Conservation (phyloP, 2,113 vertebrate genomes). For the Sardina pilchardus region DNA sequence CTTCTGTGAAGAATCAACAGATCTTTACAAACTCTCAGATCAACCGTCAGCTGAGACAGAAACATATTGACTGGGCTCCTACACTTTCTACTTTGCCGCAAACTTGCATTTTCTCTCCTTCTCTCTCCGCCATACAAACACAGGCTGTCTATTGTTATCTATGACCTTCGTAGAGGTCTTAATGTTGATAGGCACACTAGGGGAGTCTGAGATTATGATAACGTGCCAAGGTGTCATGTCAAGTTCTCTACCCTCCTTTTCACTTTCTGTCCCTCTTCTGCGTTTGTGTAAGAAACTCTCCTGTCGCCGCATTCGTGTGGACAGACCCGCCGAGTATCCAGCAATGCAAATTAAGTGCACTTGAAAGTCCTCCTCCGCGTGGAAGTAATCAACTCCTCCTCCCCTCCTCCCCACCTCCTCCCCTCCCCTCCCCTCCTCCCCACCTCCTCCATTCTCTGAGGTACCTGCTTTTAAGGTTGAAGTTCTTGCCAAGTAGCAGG, state of each 20-base stretch:
- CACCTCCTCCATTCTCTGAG: background rate
- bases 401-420: too few species aligned
- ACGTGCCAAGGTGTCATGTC: background rate
- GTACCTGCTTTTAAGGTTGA: constrained; percentile 90
- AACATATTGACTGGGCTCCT: background rate
- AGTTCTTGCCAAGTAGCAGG: constrained; percentile 88
- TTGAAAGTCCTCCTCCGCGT: background rate
- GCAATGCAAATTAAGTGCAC: background rate
- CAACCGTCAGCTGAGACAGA: background rate
- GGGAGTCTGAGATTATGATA: background rate
- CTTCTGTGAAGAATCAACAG: background rate
- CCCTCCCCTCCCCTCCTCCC: background rate
- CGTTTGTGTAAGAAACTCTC: too few species aligned
- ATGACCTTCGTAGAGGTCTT: background rate
- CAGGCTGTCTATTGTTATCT: background rate
- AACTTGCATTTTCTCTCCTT: background rate
- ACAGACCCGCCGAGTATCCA: background rate
- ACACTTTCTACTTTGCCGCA: background rate
- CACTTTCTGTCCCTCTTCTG: too few species aligned
- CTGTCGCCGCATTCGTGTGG: too few species aligned
- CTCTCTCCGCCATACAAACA: background rate
- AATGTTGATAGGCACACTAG: background rate
- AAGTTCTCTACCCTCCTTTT: background rate
- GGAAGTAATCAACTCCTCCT: constrained; percentile 31
- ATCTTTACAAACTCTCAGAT: background rate